Evolutionary conservation across 2,113 vertebrate species (phyloP).

Genomic region (Onychorhynchus coronatus): DNA sequence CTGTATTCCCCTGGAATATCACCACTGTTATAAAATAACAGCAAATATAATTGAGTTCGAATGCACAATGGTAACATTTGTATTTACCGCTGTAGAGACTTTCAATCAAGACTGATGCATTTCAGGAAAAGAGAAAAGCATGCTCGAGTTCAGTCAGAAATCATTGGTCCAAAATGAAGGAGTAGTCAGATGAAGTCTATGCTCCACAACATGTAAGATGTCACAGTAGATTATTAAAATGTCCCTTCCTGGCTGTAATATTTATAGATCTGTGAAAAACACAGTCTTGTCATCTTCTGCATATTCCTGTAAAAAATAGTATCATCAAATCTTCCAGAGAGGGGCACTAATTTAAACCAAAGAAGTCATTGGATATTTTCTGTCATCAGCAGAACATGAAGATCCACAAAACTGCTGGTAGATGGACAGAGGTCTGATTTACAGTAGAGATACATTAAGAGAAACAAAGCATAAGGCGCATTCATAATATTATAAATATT

Average conservation of each 20-base stretch:
- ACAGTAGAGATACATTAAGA: not conserved
- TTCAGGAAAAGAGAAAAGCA: not conserved
- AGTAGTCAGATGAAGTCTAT: not conserved
- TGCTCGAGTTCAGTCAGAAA: not conserved
- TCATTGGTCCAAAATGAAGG: not conserved
- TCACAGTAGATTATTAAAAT: constrained; percentile 35
- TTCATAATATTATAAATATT: not conserved
- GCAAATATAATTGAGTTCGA: not conserved
- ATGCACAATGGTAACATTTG: not conserved
- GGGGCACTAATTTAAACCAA: not conserved
- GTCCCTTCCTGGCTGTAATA: not conserved
- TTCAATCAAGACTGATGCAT: not conserved
- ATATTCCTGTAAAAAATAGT: not conserved
- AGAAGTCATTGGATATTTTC: not conserved
- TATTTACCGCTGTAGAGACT: not conserved
- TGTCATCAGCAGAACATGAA: not conserved
- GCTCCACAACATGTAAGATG: not conserved
- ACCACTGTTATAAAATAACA: not conserved
- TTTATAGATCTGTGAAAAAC: constrained; percentile 21
- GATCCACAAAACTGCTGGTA: not conserved
- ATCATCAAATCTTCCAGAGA: not conserved
- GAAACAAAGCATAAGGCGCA: not conserved
- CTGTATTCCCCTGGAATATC: not conserved
- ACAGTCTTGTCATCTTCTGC: not conserved
- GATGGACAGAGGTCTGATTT: not conserved